Evolutionary conservation across 2,797 vertebrate genomes (phyloP), one percentile per base, ranked within the genome.

Genomic region (Apogon talboti): DNA sequence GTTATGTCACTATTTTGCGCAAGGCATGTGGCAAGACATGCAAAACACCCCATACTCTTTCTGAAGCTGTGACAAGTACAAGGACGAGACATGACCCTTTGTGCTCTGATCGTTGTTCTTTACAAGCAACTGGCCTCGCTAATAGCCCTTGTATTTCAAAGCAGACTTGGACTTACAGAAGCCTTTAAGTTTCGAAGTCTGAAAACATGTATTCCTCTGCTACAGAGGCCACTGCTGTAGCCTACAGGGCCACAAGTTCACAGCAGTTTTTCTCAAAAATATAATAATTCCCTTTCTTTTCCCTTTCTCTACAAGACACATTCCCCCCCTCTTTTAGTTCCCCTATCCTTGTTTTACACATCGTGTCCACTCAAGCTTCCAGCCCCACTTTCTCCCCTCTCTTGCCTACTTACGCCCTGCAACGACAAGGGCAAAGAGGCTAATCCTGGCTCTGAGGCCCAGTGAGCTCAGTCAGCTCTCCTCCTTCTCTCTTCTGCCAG

Each of bases 381-480:
- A 21, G 61, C 61, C 67, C 48, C 38, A 18, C 72, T 58, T 50
- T 74, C 79, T 58, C 65, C 82, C 63, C 64, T 58, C 59, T 65
- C 62, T 78, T 2, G 52, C 56, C 49, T 75, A 61, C 65, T 71
- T 75, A 40, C 70, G 71, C 70, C 45, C 75, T 54, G 71, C 66
- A 70, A 69, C 79, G 76, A 83, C 84, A 80, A 84, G 87, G 86
- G 71, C 85, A 81, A 75, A 87, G 69, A 84, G 76, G 85, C 78
- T 90, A 90, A 91, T 91, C 81, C 85, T 87, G 78, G 81, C 87
- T 87, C 73, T 67, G 68, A 88, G 78, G 82, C 82, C 76, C 78
- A 66, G 77, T 58, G 19, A 72, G 75, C 84, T 82, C 79, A 73
- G 74, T 78, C 77, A 79, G 85, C 83, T 76, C 75, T 56, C 70